phyloP scores from a whole-genome alignment of 2,888 invertebrate genomes.

The Molanna angustata region DNA sequence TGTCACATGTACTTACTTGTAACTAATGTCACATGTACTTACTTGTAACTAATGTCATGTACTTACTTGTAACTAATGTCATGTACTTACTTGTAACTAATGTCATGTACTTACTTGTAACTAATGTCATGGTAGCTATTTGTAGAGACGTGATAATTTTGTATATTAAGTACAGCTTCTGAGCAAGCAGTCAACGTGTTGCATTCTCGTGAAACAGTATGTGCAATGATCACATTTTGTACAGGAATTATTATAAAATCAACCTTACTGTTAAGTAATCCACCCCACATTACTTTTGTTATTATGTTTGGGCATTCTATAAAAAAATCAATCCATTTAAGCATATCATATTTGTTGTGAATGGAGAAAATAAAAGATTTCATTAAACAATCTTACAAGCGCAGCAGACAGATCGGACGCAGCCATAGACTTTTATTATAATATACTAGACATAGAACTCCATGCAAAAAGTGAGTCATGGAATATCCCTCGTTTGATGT shows the following conservation, averaged over 20 bases:
- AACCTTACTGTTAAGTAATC: slow-evolving; percentile 40
- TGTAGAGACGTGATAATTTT: slow-evolving; percentile 45
- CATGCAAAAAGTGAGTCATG: no score
- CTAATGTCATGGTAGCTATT: slow-evolving; percentile 47
- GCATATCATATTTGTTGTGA: no score
- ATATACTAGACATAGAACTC: no score
- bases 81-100: slow-evolving; percentile 50
- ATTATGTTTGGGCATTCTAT: slow-evolving; percentile 42
- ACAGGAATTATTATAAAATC: slow-evolving; percentile 52
- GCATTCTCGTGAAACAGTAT: slow-evolving; percentile 48
- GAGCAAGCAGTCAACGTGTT: slow-evolving; percentile 40
- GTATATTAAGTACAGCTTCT: slow-evolving; percentile 42
- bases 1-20: background rate
- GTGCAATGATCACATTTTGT: slow-evolving; percentile 47
- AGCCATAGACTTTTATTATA: no score
- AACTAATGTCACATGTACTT: background rate
- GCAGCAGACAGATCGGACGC: no score
- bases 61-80: slow-evolving; percentile 48
- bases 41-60: background rate
- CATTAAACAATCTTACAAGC: no score
- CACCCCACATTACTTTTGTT: slow-evolving; percentile 54
- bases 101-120: slow-evolving; percentile 49
- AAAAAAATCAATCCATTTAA: no score
- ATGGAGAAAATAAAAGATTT: no score
- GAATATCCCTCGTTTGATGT: no score